Evolutionary conservation across 1,140 invertebrate genomes (phyloP), one percentile per base, ranked within the genome.

Genomic region (Papilio polyxenes): DNA sequence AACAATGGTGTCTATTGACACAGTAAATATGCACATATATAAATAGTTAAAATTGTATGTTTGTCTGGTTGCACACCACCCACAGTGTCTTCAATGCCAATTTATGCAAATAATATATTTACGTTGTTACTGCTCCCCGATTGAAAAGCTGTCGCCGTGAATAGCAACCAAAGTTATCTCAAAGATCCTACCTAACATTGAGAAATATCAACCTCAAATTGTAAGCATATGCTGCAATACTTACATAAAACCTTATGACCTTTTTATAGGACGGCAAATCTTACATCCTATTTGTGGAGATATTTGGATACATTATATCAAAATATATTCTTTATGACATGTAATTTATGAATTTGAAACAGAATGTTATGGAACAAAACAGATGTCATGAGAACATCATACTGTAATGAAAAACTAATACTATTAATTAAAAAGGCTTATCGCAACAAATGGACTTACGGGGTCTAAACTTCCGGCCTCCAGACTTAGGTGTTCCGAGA

Each of bases 381-480:
- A 78, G 75, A 75, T 40, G 69, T 69, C 53, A 78, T 5, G 23
- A 78, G 53, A 56, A 59, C 53, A 40, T 78, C 17, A 37, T 15
- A 15, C 51, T 77, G 3, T 56, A 20, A 78, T n/a, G 53, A 4
- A 8, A 77, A 53, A 51, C 49, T 23, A 53, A 77, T 11, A 8
- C 56, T 59, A 37, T 56, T 40, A 79, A 31, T 78, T 59, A n/a
- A 62, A 62, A 79, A 56, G 11, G 76, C 31, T 62, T 20, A 59
- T n/a, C 53, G 49, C 53, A 49, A 76, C 80, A 80, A 78, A 80
- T 65, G 79, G 84, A 92, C 93, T 91, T 85, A 94, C 93, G 88
- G 81, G 90, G 90, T 83, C 89, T 92, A 74, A 90, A 89, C 85
- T 90, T 93, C 79, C 90, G 87, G 82, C 86, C 90, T 75, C 92